Base-by-base conservation (phyloP, 23 tunicate genomes). In the Pegea sp. region DNA sequence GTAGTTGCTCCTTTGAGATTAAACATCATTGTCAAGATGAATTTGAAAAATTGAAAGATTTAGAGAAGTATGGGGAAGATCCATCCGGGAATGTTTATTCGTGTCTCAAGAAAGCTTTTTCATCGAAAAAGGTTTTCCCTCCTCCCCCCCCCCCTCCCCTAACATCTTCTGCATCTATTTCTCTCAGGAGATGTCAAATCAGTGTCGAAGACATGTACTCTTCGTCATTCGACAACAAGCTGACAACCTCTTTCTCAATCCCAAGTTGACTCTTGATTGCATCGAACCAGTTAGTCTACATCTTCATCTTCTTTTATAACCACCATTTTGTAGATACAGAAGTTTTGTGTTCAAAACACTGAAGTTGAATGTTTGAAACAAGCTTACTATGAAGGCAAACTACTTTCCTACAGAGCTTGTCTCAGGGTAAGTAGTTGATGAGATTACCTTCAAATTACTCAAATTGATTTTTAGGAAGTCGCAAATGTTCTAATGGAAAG, bases 401-500 rank as follows among this genome's bases (percentile, higher is more conserved):
- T 76, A 24, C 2, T 43, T 11, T 23, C 1, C 3, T 55, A 66
- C 38, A 23, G 16, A 7, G 32, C 34, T 18, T 76, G 88, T 31
- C 61, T 51, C 34, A 29, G 51, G 76, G 76, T 69, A 23, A 30
- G 69, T 64, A 0, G 0, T 0, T 8, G 46, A 8, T 38, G 16
- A 38, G 16, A 38, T 8, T 38, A 16, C 11, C 16, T 38, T 38
- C 16, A 13, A 11, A 56, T 56, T 5, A 6, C 44, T 49, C 5
- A 18, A 26, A 33, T 13, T 13, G 18, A 56, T 57, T 8, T 65
- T 57, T 33, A 68, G 74, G 80, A 72, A 62, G 69, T 81, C 7
- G 93, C 93, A 2, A 23, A 54, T 43, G 24, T 81, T 34, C 34
- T 81, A 34, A 34, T 18, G 24, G 93, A 73, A 54, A 76, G 93